Base-by-base conservation (phyloP, 2,888 invertebrate genomes). In the Lypha dubia region DNA sequence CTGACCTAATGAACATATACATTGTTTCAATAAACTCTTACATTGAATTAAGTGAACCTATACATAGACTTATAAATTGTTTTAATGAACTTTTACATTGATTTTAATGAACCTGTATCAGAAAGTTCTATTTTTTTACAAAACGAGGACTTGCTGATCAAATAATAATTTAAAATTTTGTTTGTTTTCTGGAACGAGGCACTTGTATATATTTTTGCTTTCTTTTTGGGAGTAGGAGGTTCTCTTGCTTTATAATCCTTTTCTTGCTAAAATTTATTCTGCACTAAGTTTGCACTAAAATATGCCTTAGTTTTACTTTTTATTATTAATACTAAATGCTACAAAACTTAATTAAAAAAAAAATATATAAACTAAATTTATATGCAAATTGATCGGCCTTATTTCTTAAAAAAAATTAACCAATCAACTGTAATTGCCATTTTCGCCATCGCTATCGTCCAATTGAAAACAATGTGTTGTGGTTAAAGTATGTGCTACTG, bases 401-500 rank as follows among this genome's bases (percentile, higher is more conserved):
- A 35, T 17, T 0, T 0, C 11, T n/a, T 1, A 8, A 3, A 32
- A 8, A n/a, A 22, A 35, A 3, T 68, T 38, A 7, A 53, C 70
- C 28, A 77, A 80, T 84, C 84, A 81, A 58, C 84, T 84, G 9
- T 81, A 84, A 63, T 84, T 84, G 60, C 58, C 84, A 77, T 84
- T 84, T 70, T 84, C 84, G 32, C 81, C 73, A 74, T 84, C 84
- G 62, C 84, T 84, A 51, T 84, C 81, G 46, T 44, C 77, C 77
- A 84, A 35, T 38, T 84, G 81, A 51, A 81, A 81, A 58, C 56
- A 56, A 24, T 65, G 70, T 68, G 35, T 41, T 15, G 7, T 22
- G 1, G 7, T 22, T 32, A 58, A 49, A 17, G 20, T 15, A 28
- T 24, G 17, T 13, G 22, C n/a, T 17, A 11, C 46, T n/a, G 60